phyloP scores from a whole-genome alignment of 1,140 invertebrate species.

The Drosophila kurseongensis region DNA sequence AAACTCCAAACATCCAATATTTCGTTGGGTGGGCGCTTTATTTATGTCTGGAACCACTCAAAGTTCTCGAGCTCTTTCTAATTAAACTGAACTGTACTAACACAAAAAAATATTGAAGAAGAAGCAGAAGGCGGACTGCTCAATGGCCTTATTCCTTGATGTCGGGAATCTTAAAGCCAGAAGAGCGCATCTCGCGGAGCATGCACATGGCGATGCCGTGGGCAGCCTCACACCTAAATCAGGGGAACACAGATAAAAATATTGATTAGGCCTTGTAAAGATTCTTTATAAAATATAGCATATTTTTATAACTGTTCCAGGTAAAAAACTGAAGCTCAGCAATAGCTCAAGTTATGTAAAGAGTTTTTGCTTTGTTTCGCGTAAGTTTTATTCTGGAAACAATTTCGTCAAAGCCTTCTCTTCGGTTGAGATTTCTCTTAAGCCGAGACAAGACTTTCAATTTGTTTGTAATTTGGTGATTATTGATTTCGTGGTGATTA shows the following conservation, averaged over 20 bases:
- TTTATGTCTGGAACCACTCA: slow-evolving; percentile 61
- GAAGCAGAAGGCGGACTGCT: neutral
- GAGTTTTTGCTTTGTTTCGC: no score
- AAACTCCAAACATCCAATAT: neutral
- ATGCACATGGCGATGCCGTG: slow-evolving; percentile 72
- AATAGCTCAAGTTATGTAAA: no score
- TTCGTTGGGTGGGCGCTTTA: slow-evolving; percentile 46
- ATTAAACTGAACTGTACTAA: slow-evolving; percentile 24
- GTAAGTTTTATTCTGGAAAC: no score
- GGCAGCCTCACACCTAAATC: slow-evolving; percentile 64
- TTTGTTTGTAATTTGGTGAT: no score
- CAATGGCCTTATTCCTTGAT: slow-evolving; percentile 51
- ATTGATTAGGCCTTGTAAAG: no score
- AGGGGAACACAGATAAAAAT: neutral
- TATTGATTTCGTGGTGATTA: no score
- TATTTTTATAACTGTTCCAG: no score
- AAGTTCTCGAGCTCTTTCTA: slow-evolving; percentile 4
- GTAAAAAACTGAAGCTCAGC: no score
- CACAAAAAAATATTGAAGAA: slow-evolving; percentile 21
- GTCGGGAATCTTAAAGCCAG: slow-evolving; percentile 60
- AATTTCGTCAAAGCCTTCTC: no score
- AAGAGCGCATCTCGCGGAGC: slow-evolving; percentile 54
- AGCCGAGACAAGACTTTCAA: no score
- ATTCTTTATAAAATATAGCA: no score
- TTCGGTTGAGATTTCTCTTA: no score